Base-by-base conservation (phyloP, 2,888 invertebrate genomes). In the Nebria salina region DNA sequence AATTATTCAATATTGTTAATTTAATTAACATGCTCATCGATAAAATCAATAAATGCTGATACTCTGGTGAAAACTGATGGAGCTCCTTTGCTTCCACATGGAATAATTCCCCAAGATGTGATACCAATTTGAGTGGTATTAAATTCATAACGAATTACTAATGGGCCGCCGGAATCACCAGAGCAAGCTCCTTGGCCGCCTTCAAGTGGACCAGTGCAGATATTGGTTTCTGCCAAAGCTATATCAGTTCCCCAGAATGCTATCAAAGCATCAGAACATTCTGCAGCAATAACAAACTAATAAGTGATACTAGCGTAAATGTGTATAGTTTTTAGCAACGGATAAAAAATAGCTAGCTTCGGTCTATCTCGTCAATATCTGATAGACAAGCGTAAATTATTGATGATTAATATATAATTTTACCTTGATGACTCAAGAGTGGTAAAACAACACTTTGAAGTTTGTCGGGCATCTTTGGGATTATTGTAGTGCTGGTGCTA, bases 151-250 rank as follows among this genome's bases (percentile, higher is more conserved):
- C 87, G 83, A 87, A 83, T 87, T 26, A 90, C 87, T 11, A 92
- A 85, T 0, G 92, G 91, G 8, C 91, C 91, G 1, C 92, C 92
- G 7, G 91, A 91, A 83, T 92, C 92, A 13, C 92, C 92, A 72
- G 86, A 89, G 84, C 91, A 92, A n/a, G 91, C 91, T 11, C 91
- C 89, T 13, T 89, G 84, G 0, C 90, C 90, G 1, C 91, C 91
- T 25, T 77, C 82, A 6, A 85, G 72, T 4, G 91, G 91, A 0
- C 91, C 92, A 0, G 91, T 91, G 85, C 92, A 92, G 54, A 92
- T 87, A 83, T 92, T 90, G 25, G 90, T 88, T 1, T 87, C 87
- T 78, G 88, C 87, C 1, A 91, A 84, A 15, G 91, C 90, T 83
- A 90, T 90, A 0, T 78, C 75, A 65, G 72, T 74, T 9, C 87